These are phyloP conservation scores for Bombus sylvicola DNA, from an alignment of 1,140 invertebrate species.

Conservation along the genomic window DNA sequence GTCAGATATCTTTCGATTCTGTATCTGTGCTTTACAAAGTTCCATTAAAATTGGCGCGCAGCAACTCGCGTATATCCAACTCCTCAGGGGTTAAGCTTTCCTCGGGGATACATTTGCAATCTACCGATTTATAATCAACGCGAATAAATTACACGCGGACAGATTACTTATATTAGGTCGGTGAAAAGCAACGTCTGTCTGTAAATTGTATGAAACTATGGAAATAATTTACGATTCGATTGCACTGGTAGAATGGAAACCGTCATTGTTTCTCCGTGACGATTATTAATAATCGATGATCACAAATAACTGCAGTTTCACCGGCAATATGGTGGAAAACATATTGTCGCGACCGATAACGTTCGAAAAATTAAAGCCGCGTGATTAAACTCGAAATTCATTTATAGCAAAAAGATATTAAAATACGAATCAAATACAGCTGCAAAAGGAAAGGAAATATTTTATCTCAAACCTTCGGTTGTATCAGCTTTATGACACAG, in stretches of 20 bases:
- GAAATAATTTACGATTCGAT: conserved; percentile 12
- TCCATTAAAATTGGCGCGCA: background rate
- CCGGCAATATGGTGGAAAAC: too few relatives aligned
- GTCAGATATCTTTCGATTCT: background rate
- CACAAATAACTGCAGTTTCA: conserved; percentile 3
- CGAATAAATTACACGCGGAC: conserved; percentile 6
- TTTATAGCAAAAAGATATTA: background rate
- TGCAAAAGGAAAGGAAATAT: background rate
- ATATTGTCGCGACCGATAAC: background rate
- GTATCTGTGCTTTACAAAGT: background rate
- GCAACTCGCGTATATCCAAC: background rate
- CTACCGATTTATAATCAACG: background rate
- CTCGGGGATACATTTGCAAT: background rate
- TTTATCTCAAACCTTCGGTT: background rate
- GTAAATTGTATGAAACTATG: background rate
- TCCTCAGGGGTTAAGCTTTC: too few relatives aligned
- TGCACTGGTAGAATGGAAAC: background rate
- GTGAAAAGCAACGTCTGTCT: background rate
- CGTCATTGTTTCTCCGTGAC: background rate
- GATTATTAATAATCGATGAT: conserved; percentile 46
- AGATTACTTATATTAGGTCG: background rate
- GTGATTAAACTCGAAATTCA: background rate
- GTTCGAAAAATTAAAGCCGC: background rate
- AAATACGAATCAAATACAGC: background rate
- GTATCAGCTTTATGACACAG: background rate